Evolutionary conservation across 2,888 invertebrate species (phyloP), one percentile per base, ranked within the genome.

Genomic region (Drosophila mimica): DNA sequence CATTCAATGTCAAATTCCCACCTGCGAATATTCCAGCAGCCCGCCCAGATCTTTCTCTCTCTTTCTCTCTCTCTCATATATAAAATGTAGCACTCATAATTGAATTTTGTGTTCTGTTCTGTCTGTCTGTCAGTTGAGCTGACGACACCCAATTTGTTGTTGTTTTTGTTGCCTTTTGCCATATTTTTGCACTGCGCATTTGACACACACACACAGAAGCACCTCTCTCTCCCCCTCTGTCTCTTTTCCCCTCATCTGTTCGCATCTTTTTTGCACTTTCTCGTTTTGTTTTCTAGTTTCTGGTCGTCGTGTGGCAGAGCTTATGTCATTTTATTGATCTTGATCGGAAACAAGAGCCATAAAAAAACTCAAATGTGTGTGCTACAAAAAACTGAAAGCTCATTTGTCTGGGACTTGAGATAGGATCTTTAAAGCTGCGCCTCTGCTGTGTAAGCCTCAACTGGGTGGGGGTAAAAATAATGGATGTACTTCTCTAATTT

Each of bases 311-410:
- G 73, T 53, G 56, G 57, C 66, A 46, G 61, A 74, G 84, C 88
- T 89, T 89, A 89, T 89, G 89, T 89, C 88, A 89, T 88, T 81
- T 81, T 70, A 79, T 83, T 88, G 88, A 81, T 81, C 82, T 76
- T 73, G 77, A 88, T 83, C 75, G 88, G 73, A 72, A 81, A 76
- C 76, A 74, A 70, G 66, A 62, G 51, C 67, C 25, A 25, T 25
- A 46, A 36, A 49, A 28, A 25, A 36, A 31, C 62, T 69, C 70
- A 38, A 62, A 62, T 66, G 54, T 71, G 38, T 70, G 51, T 66
- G 70, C 67, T 54, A 48, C 59, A 63, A 60, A 74, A 73, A 74
- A 73, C 58, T 34, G 75, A 82, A 79, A 84, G 76, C 81, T 74
- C 82, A 76, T 85, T 88, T 88, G 79, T 82, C 79, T 84, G 63